Conservation (phyloP, 2,888 invertebrate species). For the Oligia fasciuncula region DNA sequence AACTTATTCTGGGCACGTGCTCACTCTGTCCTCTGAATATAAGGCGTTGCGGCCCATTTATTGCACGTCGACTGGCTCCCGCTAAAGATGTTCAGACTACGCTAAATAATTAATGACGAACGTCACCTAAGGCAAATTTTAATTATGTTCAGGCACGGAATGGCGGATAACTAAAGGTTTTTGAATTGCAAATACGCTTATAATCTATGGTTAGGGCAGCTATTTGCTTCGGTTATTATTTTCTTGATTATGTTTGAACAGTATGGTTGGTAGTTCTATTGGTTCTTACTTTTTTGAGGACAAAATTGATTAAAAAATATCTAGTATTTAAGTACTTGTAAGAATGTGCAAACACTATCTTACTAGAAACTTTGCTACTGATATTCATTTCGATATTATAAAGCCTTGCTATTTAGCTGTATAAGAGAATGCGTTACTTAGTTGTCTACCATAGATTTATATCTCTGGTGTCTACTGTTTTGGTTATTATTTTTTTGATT, state of each 20-base stretch:
- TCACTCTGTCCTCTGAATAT: conserved; percentile 87
- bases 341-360: not conserved
- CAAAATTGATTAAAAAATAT: not conserved
- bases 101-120: conserved; percentile 85
- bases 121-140: conserved; percentile 82
- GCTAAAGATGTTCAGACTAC: conserved; percentile 84
- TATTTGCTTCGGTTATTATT: conserved; percentile 48
- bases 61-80: conserved; percentile 80
- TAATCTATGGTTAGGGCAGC: conserved; percentile 51
- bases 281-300: not conserved
- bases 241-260: conserved; percentile 45
- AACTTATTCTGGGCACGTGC: conserved; percentile 87
- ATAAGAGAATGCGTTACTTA: not conserved
- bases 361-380: not conserved
- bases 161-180: conserved; percentile 64
- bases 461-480: not conserved
- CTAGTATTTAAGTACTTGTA: not conserved
- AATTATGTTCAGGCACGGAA: conserved; percentile 77
- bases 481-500: not conserved
- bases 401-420: not conserved
- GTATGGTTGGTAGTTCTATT: conserved; percentile 7
- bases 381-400: not conserved
- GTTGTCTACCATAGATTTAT: not conserved
- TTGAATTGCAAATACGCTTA: conserved; percentile 65
- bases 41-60: conserved; percentile 86